Percentiles rank a stretch among this genome's conserved stretches.
These are phyloP conservation scores for Onychomys torridus DNA, from an alignment of 2,797 vertebrate species.

Conservation along the genomic window DNA sequence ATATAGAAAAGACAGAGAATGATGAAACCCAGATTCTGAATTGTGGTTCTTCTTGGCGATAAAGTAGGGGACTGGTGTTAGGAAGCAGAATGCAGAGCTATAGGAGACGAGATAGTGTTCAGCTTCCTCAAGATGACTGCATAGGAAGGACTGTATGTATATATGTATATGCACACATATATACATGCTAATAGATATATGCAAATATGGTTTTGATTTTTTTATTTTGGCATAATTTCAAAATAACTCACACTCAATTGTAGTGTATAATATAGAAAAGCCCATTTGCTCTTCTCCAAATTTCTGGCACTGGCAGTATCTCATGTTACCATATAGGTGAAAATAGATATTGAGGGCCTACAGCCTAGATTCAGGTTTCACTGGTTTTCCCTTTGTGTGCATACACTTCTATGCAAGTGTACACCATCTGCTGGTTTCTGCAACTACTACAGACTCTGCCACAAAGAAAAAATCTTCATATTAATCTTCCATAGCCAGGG, in stretches of 20 bases:
- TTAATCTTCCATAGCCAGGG: not conserved
- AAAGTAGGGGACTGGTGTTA: not conserved
- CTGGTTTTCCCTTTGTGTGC: not conserved
- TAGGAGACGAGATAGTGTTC: not conserved
- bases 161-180: accelerated
- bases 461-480: too few species aligned
- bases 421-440: not conserved
- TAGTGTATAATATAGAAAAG: not conserved
- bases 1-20: not conserved
- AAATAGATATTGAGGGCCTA: not conserved
- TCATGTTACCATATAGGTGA: not conserved
- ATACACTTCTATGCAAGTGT: not conserved
- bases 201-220: not conserved
- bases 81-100: not conserved
- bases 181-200: not conserved
- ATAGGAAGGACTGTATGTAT: not conserved
- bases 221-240: not conserved
- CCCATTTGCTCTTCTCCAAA: not conserved
- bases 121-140: not conserved
- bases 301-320: not conserved
- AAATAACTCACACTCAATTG: not conserved
- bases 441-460: not conserved
- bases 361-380: not conserved
- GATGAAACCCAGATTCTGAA: not conserved
- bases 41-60: not conserved